These are phyloP conservation scores for Dusona sp. DNA, from an alignment of 2,888 invertebrate genomes.

Conservation along the genomic window DNA sequence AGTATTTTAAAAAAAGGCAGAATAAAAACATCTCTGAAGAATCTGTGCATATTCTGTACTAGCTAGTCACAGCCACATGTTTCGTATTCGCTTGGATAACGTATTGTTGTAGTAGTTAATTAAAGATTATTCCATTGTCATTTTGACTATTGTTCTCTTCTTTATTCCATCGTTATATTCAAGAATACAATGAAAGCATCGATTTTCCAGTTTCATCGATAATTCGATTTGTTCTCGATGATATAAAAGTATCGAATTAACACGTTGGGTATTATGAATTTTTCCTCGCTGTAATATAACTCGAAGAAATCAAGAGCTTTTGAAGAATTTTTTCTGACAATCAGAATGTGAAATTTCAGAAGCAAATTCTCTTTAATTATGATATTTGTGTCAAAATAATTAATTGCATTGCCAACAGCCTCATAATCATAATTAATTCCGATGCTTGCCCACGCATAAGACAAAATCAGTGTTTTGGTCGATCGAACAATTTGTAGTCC, in stretches of 20 bases:
- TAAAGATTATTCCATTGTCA: not conserved
- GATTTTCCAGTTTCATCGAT: not conserved
- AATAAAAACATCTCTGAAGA: conserved; percentile 12
- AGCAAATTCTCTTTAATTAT: no score
- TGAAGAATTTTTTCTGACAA: no score
- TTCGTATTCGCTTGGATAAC: not conserved
- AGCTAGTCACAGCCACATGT: not conserved
- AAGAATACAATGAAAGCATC: not conserved
- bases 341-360: no score
- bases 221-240: not conserved
- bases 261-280: no score
- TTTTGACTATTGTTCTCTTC: not conserved
- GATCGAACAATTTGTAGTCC: not conserved
- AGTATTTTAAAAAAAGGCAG: not conserved
- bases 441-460: no score
- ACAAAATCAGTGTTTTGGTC: not conserved
- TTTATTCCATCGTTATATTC: not conserved
- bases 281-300: no score
- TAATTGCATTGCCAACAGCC: no score
- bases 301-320: no score
- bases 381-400: no score
- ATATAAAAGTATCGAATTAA: not conserved
- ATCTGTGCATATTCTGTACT: not conserved
- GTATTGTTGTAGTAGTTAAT: not conserved
- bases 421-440: no score